Evolutionary conservation across 1,140 invertebrate species (phyloP).

Genomic region (Pissodes strobi): DNA sequence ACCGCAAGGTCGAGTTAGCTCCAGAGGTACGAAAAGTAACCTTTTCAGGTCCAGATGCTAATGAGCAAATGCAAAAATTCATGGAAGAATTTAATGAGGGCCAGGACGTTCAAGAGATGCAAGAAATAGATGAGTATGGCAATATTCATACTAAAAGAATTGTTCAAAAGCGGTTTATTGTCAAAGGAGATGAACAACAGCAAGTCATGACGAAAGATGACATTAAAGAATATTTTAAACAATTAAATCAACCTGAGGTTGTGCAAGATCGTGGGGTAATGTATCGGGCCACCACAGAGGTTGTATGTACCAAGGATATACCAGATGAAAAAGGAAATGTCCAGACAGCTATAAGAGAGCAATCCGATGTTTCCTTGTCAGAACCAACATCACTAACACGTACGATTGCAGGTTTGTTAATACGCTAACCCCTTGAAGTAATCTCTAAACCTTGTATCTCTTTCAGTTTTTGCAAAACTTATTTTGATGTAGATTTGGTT

Average conservation of each 20-base stretch:
- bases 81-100: conserved; percentile 60
- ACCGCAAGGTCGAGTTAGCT: conserved; percentile 58
- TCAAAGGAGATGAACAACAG: conserved; percentile 44
- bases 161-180: conserved; percentile 58
- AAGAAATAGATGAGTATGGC: conserved; percentile 58
- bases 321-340: conserved; percentile 21
- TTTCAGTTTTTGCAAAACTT: background rate
- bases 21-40: conserved; percentile 61
- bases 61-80: conserved; percentile 58
- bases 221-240: conserved; percentile 38
- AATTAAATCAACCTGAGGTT: conserved; percentile 35
- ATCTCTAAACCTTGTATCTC: background rate
- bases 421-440: background rate
- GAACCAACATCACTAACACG: conserved; percentile 34
- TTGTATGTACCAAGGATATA: conserved; percentile 25
- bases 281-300: conserved; percentile 15
- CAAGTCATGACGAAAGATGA: conserved; percentile 29
- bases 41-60: conserved; percentile 61
- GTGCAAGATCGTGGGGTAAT: conserved; percentile 35
- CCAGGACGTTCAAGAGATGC: conserved; percentile 58
- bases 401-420: conserved; percentile 39
- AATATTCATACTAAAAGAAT: conserved; percentile 60
- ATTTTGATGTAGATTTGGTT: background rate
- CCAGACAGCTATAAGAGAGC: conserved; percentile 23
- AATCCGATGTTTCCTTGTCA: conserved; percentile 25